Conservation (phyloP, 64 coral and sea anemone genomes). For the Montipora capricornis region DNA sequence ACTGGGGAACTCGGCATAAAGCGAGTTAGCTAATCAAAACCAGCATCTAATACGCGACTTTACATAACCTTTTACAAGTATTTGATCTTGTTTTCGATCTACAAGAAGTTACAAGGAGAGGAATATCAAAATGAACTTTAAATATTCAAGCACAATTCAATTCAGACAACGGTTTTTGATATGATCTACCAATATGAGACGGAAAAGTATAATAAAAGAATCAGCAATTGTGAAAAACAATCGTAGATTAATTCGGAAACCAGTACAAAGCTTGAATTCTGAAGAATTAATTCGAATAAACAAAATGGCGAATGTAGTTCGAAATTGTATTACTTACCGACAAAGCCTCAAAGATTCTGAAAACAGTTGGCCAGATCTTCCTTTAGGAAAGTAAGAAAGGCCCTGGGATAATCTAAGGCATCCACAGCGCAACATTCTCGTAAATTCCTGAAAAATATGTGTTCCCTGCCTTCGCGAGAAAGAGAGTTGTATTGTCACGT, state of each 20-base stretch:
- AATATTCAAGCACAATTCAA: no score
- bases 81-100: no score
- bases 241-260: no score
- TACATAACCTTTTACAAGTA: no score
- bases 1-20: neutral
- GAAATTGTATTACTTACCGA: constrained; percentile 3
- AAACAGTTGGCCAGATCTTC: neutral
- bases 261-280: neutral
- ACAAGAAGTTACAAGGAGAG: no score
- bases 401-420: constrained; percentile 20
- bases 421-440: constrained; percentile 38
- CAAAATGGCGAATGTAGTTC: neutral
- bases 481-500: neutral
- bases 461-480: neutral
- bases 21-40: neutral
- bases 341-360: neutral
- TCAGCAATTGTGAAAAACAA: no score
- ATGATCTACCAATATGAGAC: no score
- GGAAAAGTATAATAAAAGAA: no score
- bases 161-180: no score
- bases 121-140: no score
- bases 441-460: neutral
- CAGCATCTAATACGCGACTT: no score
- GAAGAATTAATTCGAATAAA: neutral
- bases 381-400: constrained; percentile 29